phyloP scores from a whole-genome alignment of 2,888 invertebrate genomes.

The Erebia aethiops region DNA sequence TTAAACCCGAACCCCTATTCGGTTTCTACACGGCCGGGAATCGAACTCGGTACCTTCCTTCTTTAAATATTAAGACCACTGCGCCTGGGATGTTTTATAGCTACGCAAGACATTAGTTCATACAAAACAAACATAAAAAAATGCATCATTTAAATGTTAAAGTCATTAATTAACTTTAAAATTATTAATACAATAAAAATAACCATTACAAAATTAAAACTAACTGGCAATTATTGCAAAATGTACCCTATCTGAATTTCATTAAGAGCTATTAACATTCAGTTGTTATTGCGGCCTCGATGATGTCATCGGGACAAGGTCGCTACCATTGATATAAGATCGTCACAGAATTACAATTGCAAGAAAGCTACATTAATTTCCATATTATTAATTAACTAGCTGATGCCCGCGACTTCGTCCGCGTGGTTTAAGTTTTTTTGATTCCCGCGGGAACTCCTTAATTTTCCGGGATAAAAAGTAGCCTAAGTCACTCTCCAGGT shows the following conservation, averaged over 20 bases:
- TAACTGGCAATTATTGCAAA: slow-evolving; percentile 9
- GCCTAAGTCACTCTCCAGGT: too few species aligned
- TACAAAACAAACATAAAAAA: not conserved
- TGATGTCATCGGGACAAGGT: slow-evolving; percentile 26
- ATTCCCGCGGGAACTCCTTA: too few species aligned
- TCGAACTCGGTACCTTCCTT: too few species aligned
- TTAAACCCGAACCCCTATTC: too few species aligned
- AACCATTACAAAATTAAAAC: slow-evolving; percentile 8
- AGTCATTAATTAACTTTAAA: not conserved
- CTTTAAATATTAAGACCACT: too few species aligned
- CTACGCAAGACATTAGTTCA: not conserved
- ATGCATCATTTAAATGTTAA: slow-evolving; percentile 13
- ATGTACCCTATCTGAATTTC: not conserved
- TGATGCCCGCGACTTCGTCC: too few species aligned
- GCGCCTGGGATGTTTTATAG: too few species aligned
- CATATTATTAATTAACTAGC: too few species aligned
- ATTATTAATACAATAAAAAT: not conserved
- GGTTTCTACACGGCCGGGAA: too few species aligned
- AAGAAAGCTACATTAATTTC: too few species aligned
- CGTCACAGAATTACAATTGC: not conserved
- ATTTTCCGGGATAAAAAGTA: too few species aligned
- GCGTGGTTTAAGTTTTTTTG: too few species aligned
- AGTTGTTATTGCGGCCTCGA: slow-evolving; percentile 5
- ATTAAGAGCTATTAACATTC: slow-evolving; percentile 21
- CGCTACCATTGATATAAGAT: slow-evolving; percentile 5